These are phyloP conservation scores for Psix sp. DNA, from an alignment of 1,140 invertebrate genomes.

Conservation along the genomic window DNA sequence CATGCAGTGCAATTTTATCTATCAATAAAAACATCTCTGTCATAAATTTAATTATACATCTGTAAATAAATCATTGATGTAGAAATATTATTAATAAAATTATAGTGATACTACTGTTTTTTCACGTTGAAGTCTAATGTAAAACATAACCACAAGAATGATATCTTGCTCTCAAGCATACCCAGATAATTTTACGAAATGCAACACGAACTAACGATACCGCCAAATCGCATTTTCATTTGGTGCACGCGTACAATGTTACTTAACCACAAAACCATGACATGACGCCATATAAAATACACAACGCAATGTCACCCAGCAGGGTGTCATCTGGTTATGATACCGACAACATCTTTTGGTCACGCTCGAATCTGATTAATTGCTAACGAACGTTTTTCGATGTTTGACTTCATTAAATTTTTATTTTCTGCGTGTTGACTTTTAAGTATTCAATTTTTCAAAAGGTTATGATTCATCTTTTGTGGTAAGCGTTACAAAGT, in stretches of 20 bases:
- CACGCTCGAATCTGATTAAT: slow-evolving; percentile 69
- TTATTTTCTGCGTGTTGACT: slow-evolving; percentile 49
- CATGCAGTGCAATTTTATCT: too few species aligned
- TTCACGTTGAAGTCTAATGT: slow-evolving; percentile 33
- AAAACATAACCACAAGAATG: slow-evolving; percentile 24
- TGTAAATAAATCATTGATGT: too few species aligned
- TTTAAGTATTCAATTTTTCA: slow-evolving; percentile 1
- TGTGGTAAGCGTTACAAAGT: too few species aligned
- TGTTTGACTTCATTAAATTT: slow-evolving; percentile 47
- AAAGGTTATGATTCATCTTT: not conserved
- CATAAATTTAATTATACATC: too few species aligned
- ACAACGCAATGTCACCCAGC: slow-evolving; percentile 64
- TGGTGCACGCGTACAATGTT: slow-evolving; percentile 58
- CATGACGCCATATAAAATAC: slow-evolving; percentile 71
- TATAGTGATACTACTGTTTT: too few species aligned
- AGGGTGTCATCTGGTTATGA: slow-evolving; percentile 67
- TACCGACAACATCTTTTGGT: slow-evolving; percentile 66
- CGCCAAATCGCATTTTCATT: slow-evolving; percentile 61
- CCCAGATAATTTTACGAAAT: slow-evolving; percentile 32
- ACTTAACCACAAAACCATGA: slow-evolving; percentile 68
- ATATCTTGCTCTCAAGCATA: slow-evolving; percentile 30
- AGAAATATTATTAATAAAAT: too few species aligned
- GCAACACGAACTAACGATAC: slow-evolving; percentile 50
- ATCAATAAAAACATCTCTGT: too few species aligned
- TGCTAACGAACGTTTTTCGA: slow-evolving; percentile 61